phyloP scores from a whole-genome alignment of 1,140 invertebrate species.

The Varroa destructor region DNA sequence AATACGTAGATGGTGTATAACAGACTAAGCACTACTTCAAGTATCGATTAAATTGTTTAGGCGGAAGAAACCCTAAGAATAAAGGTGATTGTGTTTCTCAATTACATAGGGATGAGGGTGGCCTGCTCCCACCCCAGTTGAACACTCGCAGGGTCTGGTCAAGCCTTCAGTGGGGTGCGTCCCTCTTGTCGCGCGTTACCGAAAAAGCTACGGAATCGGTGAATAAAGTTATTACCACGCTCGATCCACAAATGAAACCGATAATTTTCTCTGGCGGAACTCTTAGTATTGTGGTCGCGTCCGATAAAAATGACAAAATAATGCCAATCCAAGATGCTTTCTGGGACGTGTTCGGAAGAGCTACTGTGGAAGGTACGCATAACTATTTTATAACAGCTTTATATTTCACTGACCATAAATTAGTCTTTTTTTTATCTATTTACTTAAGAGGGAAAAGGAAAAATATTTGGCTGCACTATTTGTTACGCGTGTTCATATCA shows the following conservation, averaged over 20 bases:
- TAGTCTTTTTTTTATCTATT: too few relatives aligned
- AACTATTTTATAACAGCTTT: too few relatives aligned
- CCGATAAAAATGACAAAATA: slow-evolving; percentile 60
- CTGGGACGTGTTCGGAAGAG: slow-evolving; percentile 62
- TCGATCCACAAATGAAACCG: slow-evolving; percentile 79
- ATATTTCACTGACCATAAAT: too few relatives aligned
- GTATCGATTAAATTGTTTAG: too few relatives aligned
- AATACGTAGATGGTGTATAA: too few relatives aligned
- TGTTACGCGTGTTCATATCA: too few relatives aligned
- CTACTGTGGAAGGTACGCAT: slow-evolving; percentile 48
- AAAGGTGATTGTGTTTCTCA: too few relatives aligned
- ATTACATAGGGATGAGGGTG: too few relatives aligned
- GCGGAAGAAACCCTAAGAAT: too few relatives aligned
- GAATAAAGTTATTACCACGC: slow-evolving; percentile 68
- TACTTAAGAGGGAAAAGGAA: too few relatives aligned
- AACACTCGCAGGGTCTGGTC: slow-evolving; percentile 14
- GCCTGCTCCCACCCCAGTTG: not conserved
- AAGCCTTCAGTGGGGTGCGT: slow-evolving; percentile 17
- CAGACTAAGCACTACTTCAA: too few relatives aligned
- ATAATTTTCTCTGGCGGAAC: slow-evolving; percentile 66
- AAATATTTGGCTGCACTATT: too few relatives aligned
- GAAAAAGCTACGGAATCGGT: slow-evolving; percentile 46
- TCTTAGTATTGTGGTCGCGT: slow-evolving; percentile 58
- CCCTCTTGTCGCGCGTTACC: slow-evolving; percentile 6
- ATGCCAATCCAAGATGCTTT: slow-evolving; percentile 66